Percentiles rank a stretch among this genome's conserved stretches.
Evolutionary conservation across 2,888 invertebrate species (phyloP).

Genomic region (Dasysyrphus tricinctus): DNA sequence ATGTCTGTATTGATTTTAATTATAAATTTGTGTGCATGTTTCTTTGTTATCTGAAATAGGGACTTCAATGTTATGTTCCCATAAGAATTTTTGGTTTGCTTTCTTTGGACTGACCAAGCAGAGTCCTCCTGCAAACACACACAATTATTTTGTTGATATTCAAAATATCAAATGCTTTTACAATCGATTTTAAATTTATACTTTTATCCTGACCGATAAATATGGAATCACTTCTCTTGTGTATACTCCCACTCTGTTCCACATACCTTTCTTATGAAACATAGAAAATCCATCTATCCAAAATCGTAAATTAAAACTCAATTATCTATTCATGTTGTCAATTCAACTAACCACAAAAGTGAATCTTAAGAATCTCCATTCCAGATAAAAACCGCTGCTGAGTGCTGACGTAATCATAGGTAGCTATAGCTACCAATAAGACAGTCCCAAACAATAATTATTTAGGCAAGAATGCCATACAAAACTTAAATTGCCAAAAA

Average conservation of each 20-base stretch:
- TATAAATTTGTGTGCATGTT: too few species aligned
- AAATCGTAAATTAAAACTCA: conserved; percentile 70
- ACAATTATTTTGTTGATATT: too few species aligned
- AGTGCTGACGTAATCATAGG: conserved; percentile 31
- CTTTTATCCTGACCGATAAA: not conserved
- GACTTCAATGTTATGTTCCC: too few species aligned
- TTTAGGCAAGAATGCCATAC: not conserved
- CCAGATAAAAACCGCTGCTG: conserved; percentile 20
- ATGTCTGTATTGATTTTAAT: too few species aligned
- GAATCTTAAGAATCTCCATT: not conserved
- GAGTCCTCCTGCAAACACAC: too few species aligned
- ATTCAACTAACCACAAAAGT: conserved; percentile 30
- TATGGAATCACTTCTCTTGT: too few species aligned
- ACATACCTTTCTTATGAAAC: not conserved
- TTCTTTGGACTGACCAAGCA: too few species aligned
- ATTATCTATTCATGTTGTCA: conserved; percentile 66
- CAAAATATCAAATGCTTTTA: too few species aligned
- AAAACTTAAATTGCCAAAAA: conserved; percentile 37
- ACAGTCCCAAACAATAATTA: not conserved
- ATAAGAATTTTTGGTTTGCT: too few species aligned
- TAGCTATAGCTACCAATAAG: not conserved
- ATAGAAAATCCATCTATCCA: conserved; percentile 15
- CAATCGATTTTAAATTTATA: too few species aligned
- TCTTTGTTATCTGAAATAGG: too few species aligned
- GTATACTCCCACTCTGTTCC: not conserved